A percentile compares a stretch with the other conserved stretches of the same genome.
phyloP scores from a whole-genome alignment of 2,797 vertebrate species.

The Mus minutoides region DNA sequence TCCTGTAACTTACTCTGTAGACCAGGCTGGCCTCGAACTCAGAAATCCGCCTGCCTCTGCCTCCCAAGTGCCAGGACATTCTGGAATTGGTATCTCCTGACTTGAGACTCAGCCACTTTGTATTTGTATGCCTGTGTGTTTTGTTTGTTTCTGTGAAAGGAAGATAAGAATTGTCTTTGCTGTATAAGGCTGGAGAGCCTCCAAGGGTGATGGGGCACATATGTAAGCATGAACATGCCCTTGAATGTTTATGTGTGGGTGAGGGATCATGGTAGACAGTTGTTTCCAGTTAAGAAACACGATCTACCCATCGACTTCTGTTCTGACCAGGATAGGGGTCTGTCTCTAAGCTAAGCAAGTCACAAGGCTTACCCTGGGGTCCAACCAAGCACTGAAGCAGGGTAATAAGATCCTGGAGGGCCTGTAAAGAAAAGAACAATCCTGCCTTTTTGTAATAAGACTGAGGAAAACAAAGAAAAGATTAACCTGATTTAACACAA shows the following conservation, averaged over 20 bases:
- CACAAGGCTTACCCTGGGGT: neutral
- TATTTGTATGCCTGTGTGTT: neutral
- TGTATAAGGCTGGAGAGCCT: neutral
- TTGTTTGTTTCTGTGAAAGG: neutral
- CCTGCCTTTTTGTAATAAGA: neutral
- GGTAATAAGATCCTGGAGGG: neutral
- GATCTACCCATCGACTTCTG: neutral
- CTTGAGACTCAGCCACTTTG: neutral
- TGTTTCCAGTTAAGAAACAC: neutral
- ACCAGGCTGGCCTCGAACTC: too few relatives aligned
- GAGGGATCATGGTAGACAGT: accelerated
- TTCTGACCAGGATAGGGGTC: neutral
- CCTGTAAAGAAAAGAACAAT: neutral
- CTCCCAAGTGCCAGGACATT: too few relatives aligned
- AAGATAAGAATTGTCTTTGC: neutral
- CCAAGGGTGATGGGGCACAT: neutral
- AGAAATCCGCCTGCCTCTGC: too few relatives aligned
- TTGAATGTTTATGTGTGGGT: too few relatives aligned
- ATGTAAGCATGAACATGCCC: too few relatives aligned
- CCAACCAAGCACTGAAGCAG: neutral
- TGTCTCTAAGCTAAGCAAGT: neutral
- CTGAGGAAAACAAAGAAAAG: neutral
- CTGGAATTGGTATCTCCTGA: neutral
- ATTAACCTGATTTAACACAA: neutral
- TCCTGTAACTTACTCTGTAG: too few relatives aligned